phyloP scores from a whole-genome alignment of 2,113 vertebrate species.

The Menura novaehollandiae region DNA sequence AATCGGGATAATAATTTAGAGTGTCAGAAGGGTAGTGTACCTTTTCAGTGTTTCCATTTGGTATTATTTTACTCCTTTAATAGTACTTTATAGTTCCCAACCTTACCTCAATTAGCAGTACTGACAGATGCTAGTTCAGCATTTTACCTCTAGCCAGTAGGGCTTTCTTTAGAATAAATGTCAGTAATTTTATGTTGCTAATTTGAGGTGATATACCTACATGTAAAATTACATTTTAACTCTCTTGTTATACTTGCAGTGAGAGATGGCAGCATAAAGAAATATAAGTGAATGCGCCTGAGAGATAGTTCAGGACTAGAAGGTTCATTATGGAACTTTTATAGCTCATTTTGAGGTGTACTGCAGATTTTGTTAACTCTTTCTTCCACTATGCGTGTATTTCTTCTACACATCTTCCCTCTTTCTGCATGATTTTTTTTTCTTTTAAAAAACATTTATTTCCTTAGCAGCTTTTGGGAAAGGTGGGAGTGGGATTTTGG shows the following conservation, averaged over 20 bases:
- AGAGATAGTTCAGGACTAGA: slow-evolving; percentile 36
- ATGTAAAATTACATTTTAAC: slow-evolving; percentile 64
- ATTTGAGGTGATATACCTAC: slow-evolving; percentile 69
- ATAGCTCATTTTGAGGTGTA: slow-evolving; percentile 36
- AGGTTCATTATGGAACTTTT: slow-evolving; percentile 56
- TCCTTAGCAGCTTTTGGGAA: background rate
- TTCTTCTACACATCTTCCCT: background rate
- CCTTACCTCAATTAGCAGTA: slow-evolving; percentile 66
- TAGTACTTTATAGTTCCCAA: slow-evolving; percentile 61
- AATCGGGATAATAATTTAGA: slow-evolving; percentile 50
- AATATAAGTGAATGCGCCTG: slow-evolving; percentile 17
- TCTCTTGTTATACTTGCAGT: slow-evolving; percentile 47
- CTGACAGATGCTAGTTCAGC: slow-evolving; percentile 71
- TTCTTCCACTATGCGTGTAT: background rate
- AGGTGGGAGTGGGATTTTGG: background rate
- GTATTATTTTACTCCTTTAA: slow-evolving; percentile 66
- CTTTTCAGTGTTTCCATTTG: slow-evolving; percentile 59
- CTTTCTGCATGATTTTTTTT: background rate
- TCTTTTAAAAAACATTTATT: background rate
- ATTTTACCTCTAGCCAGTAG: slow-evolving; percentile 54
- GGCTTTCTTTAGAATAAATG: slow-evolving; percentile 66
- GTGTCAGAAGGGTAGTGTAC: slow-evolving; percentile 58
- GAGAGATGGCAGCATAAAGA: slow-evolving; percentile 53
- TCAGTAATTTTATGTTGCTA: slow-evolving; percentile 71
- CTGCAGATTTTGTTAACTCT: slow-evolving; percentile 44